Conservation (phyloP, 1,140 invertebrate species). For the Epicauta chinensis region DNA sequence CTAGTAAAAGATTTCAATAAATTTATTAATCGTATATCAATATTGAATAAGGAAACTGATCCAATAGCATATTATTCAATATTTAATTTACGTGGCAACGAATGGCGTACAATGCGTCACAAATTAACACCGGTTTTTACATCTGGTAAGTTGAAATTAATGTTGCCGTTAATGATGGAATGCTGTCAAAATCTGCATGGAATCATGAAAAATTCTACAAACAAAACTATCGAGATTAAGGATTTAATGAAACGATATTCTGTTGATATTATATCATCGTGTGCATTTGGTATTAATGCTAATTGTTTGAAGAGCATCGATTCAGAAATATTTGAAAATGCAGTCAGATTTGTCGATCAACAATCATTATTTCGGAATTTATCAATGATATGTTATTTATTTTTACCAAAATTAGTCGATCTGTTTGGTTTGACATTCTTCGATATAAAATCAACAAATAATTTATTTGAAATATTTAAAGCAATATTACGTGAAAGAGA, state of each 20-base stretch:
- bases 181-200: not conserved
- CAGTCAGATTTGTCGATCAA: no score
- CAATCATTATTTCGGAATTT: no score
- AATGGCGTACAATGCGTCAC: constrained; percentile 45
- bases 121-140: constrained; percentile 47
- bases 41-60: constrained; percentile 44
- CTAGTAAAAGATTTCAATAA: constrained; percentile 46
- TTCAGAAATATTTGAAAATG: constrained; percentile 13
- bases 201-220: constrained; percentile 20
- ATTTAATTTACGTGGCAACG: constrained; percentile 37
- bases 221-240: constrained; percentile 6
- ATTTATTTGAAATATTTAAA: constrained; percentile 43
- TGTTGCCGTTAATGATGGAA: constrained; percentile 34
- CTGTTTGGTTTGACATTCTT: no score
- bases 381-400: constrained; percentile 50
- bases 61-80: constrained; percentile 45
- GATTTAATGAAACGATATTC: constrained; percentile 9
- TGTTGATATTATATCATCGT: constrained; percentile 38
- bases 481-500: constrained; percentile 46
- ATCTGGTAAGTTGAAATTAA: constrained; percentile 45
- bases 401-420: constrained; percentile 54
- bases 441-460: constrained; percentile 40
- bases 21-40: constrained; percentile 47
- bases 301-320: constrained; percentile 42
- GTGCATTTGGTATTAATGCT: constrained; percentile 44